Base-by-base conservation (phyloP, 1,140 invertebrate genomes). In the Gonatopus flavifemur region DNA sequence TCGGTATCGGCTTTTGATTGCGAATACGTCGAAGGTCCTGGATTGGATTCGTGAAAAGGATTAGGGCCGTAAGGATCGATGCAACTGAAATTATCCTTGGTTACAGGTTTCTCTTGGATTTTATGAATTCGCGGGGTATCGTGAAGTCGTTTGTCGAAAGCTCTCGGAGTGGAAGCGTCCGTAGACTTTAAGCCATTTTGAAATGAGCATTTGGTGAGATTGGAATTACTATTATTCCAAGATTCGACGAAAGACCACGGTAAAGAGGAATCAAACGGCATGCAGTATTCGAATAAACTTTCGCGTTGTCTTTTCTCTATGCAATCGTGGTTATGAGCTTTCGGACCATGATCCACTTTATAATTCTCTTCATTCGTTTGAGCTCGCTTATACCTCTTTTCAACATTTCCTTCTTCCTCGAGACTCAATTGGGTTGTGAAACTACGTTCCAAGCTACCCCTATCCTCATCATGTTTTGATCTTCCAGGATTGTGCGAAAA, bases 341-440 rank as follows among this genome's bases (percentile, higher is more conserved):
- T 12, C 18, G 10, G 18, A 10, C 30, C 15, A 31, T 15, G 13
- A 25, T 36, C 20, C 10, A 16, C 28, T 12, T 35, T 12, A 35
- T 2, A 4, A 19, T 41, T 36, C 3, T 10, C 30, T 43, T 35
- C 16, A 20, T 25, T 30, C 13, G 1, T 59, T 49, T 0, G 44
- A 2, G 3, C 38, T 37, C 66, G 61, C 37, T 77, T 77, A 62
- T 70, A 75, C 24, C 71, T 66, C 42, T 78, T 78, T 37, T 76
- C 73, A 8, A 61, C 45, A 44, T 72, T 71, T 3, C 51, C 63
- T 1, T 69, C 64, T 6, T 64, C 66, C 4, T 77, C 69, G 46
- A 77, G 67, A 37, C 49, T 77, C 20, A 77, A 37, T 31, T 76
- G 72, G 0, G 64, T 39, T 24, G 57, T 67, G 32, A 78, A 76